Base-by-base conservation (phyloP, 1,140 invertebrate species). In the Zaprionus gabonicus region DNA sequence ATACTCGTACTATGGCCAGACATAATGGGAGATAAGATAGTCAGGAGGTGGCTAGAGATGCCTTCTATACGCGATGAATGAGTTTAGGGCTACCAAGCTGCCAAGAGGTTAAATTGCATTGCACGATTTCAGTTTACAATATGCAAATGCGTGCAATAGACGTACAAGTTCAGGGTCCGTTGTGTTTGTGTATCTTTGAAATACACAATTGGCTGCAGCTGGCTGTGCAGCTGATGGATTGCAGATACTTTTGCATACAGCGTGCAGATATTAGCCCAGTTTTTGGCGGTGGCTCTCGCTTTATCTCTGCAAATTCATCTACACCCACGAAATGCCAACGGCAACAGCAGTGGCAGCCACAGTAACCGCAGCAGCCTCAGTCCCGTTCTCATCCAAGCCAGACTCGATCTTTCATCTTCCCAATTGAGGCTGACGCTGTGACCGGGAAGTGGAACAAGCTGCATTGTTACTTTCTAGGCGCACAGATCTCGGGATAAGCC, bases 311-410 rank as follows among this genome's bases (percentile, higher is more conserved):
- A 72, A 88, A 88, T 78, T 69, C 55, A 88, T 88, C 67, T 84
- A 80, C 85, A 88, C 85, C 85, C 85, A 88, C 85, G 86, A 88
- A 72, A 4, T 64, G 85, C 85, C 86, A 67, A 51, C 62, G 76
- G 84, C 80, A 68, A 44, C 36, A 76, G 80, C 86, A 86, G 67
- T 53, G 62, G 62, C 78, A 75, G 84, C 75, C 83, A 49, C 67
- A 64, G 15, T 23, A 17, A 27, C 20, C 20, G 60, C 55, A 51
- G 17, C 23, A 67, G 67, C 78, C 68, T 13, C 13, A 41, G 38
- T 15, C 2, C 4, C 38, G 13, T 41, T 15, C 38, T 41, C 15
- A n/a, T n/a, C 41, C 41, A 53, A 49, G 58, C 27, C 74, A 68
- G 74, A 64, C 72, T 68, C 28, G 66, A 88, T 87, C 73, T 83